These are phyloP conservation scores for Himalopsyche tibetana DNA, from an alignment of 2,888 invertebrate genomes.

Conservation along the genomic window DNA sequence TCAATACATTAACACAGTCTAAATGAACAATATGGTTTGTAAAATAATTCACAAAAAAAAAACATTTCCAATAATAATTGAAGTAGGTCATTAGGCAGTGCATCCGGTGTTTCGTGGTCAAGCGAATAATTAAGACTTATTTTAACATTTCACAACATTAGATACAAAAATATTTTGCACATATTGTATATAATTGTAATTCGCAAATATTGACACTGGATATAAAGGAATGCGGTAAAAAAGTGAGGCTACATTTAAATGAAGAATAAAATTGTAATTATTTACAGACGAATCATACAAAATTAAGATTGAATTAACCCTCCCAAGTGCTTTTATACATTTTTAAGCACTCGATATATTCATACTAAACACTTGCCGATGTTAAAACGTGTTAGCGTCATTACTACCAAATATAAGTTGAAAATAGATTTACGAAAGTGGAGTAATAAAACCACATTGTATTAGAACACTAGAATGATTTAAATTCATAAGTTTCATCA, in stretches of 20 bases:
- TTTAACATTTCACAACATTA: background rate
- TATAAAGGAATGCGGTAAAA: background rate
- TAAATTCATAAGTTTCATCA: no score
- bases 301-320: no score
- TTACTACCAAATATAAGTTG: no score
- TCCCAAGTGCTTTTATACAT: no score
- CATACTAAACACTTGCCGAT: no score
- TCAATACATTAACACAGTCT: background rate
- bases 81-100: background rate
- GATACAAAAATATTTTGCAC: background rate
- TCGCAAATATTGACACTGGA: background rate
- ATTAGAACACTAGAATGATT: no score
- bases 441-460: no score
- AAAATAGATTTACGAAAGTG: no score
- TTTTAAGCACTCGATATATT: no score
- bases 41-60: background rate
- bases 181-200: background rate
- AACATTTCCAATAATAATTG: background rate
- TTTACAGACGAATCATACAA: no score
- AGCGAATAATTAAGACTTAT: background rate
- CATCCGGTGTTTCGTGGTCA: slow-evolving; percentile 3
- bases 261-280: no score
- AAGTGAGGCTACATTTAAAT: background rate
- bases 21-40: background rate
- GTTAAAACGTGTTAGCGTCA: no score